Evolutionary conservation across 1,140 invertebrate species (phyloP).

Genomic region (Zaprionus lachaisei): DNA sequence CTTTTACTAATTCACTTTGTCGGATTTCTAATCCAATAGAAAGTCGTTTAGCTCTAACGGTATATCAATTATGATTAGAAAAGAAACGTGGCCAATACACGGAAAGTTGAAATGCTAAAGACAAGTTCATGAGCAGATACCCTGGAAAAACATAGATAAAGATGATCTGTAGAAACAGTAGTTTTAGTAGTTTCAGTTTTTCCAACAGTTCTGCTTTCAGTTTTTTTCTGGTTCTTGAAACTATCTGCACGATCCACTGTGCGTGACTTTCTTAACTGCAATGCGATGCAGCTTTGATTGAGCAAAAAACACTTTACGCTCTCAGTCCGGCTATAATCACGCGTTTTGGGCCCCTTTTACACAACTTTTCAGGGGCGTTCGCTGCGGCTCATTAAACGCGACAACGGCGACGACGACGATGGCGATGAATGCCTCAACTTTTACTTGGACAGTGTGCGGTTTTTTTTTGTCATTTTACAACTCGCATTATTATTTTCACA

Average conservation of each 20-base stretch:
- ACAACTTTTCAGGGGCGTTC: slow-evolving; percentile 45
- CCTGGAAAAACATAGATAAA: background rate
- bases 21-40: slow-evolving; percentile 62
- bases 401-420: slow-evolving; percentile 27
- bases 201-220: background rate
- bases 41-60: slow-evolving; percentile 51
- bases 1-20: slow-evolving; percentile 37
- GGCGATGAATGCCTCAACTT: slow-evolving; percentile 28
- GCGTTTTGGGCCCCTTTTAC: slow-evolving; percentile 25
- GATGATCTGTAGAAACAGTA: too few relatives aligned
- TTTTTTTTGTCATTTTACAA: slow-evolving; percentile 26
- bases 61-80: slow-evolving; percentile 55
- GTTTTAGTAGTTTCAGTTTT: too few relatives aligned
- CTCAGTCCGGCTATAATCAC: slow-evolving; percentile 6
- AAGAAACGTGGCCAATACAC: slow-evolving; percentile 14
- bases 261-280: slow-evolving; percentile 6
- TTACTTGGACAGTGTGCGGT: slow-evolving; percentile 34
- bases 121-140: background rate
- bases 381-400: slow-evolving; percentile 64
- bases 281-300: slow-evolving; percentile 5
- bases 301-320: slow-evolving; percentile 4
- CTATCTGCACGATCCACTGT: background rate
- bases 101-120: slow-evolving; percentile 12
- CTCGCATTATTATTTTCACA: slow-evolving; percentile 72
- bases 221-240: background rate